Evolutionary conservation across 2,888 invertebrate genomes (phyloP).

Genomic region (Megalurothrips usitatus): DNA sequence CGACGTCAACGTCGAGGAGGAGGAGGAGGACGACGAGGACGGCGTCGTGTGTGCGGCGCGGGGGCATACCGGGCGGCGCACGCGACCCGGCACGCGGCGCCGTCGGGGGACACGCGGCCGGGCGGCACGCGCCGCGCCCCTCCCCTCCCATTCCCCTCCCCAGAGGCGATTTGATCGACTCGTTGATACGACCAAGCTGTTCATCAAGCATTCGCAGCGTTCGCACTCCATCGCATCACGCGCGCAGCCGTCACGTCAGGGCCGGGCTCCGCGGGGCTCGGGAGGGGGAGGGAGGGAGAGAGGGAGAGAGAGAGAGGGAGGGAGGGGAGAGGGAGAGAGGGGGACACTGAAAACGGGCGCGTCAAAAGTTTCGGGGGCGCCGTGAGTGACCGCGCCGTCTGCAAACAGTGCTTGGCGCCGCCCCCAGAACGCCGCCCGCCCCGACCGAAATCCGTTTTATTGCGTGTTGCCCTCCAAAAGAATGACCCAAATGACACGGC

Average conservation of each 20-base stretch:
- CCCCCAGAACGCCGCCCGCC: too few species aligned
- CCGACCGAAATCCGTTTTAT: too few species aligned
- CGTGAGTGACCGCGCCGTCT: too few species aligned
- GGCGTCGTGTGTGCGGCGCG: neutral
- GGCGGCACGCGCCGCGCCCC: neutral
- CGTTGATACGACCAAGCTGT: conserved; percentile 22
- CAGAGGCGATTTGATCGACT: conserved; percentile 5
- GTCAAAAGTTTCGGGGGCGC: neutral
- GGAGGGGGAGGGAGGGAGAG: neutral
- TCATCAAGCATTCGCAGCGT: conserved; percentile 22
- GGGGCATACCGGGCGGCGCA: neutral
- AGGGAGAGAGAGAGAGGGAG: neutral
- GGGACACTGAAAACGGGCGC: neutral
- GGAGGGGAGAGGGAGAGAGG: neutral
- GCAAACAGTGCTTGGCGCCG: too few species aligned
- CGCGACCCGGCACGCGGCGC: neutral
- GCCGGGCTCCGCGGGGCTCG: neutral
- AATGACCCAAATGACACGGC: too few species aligned
- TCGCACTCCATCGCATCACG: conserved; percentile 18
- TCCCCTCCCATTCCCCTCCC: neutral
- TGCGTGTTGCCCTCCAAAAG: too few species aligned
- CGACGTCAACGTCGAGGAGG: neutral
- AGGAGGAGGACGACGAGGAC: neutral
- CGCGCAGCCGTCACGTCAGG: neutral
- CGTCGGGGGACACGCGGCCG: neutral